Conservation (phyloP, 2,113 vertebrate species). For the Callopanchax toddi region DNA sequence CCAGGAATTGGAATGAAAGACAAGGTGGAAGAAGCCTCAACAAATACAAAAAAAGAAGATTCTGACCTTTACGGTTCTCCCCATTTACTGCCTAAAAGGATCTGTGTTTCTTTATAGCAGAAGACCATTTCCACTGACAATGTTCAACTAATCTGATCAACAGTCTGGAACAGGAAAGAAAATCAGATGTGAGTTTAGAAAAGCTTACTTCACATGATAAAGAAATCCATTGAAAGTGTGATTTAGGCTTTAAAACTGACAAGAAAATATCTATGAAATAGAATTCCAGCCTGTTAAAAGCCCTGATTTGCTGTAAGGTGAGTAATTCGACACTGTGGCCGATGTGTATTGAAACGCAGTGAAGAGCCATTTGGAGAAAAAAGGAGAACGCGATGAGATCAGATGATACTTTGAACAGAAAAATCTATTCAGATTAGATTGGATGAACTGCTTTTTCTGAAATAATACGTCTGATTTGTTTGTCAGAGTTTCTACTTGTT, state of each 20-base stretch:
- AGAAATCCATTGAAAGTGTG: conserved; percentile 26
- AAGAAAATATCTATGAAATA: conserved; percentile 28
- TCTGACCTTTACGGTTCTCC: conserved; percentile 27
- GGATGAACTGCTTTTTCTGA: neutral
- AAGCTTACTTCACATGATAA: conserved; percentile 15
- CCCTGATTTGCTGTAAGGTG: conserved; percentile 8
- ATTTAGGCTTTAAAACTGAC: conserved; percentile 31
- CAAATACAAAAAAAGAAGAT: conserved; percentile 25
- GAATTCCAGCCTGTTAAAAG: conserved; percentile 40
- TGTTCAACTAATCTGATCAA: conserved; percentile 46
- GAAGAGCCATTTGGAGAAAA: conserved; percentile 40
- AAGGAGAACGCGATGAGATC: neutral
- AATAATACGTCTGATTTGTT: conserved; percentile 10
- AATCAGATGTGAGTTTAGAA: conserved; percentile 28
- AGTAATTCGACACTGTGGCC: conserved; percentile 18
- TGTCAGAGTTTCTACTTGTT: neutral
- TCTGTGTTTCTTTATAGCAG: conserved; percentile 3
- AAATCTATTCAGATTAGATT: conserved; percentile 21
- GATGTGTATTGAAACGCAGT: conserved; percentile 11
- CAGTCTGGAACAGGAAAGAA: conserved; percentile 10
- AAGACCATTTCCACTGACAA: conserved; percentile 28
- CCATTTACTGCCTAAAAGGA: conserved; percentile 22
- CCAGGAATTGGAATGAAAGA: conserved; percentile 37
- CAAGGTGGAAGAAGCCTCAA: conserved; percentile 27
- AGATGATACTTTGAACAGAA: conserved; percentile 1